Base-by-base conservation (phyloP, 2,113 vertebrate genomes). In the Sakesphorus luctuosus region DNA sequence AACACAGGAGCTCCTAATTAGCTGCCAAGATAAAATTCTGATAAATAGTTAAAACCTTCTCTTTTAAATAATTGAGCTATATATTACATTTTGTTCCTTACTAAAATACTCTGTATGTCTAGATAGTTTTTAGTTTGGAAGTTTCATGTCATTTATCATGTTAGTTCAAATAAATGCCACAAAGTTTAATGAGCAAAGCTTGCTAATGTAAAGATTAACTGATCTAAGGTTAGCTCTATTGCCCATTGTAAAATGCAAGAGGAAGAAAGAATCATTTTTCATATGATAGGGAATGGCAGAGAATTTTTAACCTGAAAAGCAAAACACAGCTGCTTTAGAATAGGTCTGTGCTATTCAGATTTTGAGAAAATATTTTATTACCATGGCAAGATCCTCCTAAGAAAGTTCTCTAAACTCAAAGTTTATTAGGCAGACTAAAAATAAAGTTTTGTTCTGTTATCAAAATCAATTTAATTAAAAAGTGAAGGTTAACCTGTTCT, bases 11-110 rank as follows among this genome's bases (percentile, higher is more conserved):
- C 68, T 90, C 24, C 65, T 94, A 88, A 90, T 90, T 91, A 86
- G 33, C 79, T 96, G 94, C 24, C 85, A 85, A 83, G 87, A 80
- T 87, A 95, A 75, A 94, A 89, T 93, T 87, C 62, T 82, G 63
- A 90, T 90, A 63, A 67, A 81, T 74, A 52, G 47, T 56, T 80
- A 28, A 69, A 82, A 33, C 9, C 13, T 69, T 76, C 13, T 82
- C 20, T 67, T 85, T 83, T 50, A 83, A 67, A 56, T 77, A 90
- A 90, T 71, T 80, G 35, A 88, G 43, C 19, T 72, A 18, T 89
- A 84, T 89, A 89, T 97, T 84, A 74, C 1, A 1, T 88, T 90
- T 93, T 86, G 20, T 89, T 91, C 53, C 49, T 49, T 65, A 38
- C 21, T 90, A 44, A 91, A 74, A 77, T 86, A 31, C 16, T 71